Percentiles rank a stretch among this genome's conserved stretches.
Evolutionary conservation across 1,140 invertebrate species (phyloP).

Genomic region (Aphelenchoides fujianensis): DNA sequence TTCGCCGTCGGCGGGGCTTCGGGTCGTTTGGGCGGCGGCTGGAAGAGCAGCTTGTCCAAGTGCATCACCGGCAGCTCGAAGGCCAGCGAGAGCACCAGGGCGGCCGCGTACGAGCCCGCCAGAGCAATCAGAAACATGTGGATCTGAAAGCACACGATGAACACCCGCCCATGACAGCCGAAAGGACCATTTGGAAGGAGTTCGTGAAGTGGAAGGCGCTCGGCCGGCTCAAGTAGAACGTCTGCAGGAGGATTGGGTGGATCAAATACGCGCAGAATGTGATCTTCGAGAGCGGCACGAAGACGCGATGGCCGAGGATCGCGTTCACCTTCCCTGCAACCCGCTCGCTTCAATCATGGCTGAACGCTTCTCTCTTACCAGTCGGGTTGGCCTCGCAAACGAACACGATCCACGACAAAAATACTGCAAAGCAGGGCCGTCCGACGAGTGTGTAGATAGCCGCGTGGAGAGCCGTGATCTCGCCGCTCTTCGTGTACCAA

Average conservation of each 20-base stretch:
- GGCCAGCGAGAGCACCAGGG: conserved; percentile 51
- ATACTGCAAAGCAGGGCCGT: conserved; percentile 78
- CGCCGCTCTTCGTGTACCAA: conserved; percentile 58
- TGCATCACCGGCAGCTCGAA: conserved; percentile 57
- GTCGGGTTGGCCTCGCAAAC: conserved; percentile 83
- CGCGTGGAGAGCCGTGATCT: conserved; percentile 46
- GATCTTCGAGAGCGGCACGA: conserved; percentile 63
- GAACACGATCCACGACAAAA: conserved; percentile 79
- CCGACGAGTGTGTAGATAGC: conserved; percentile 79
- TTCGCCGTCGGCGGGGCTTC: not conserved
- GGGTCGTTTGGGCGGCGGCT: not conserved
- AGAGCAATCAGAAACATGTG: conserved; percentile 56
- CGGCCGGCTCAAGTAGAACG: conserved; percentile 58
- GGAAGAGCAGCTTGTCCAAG: conserved; percentile 56
- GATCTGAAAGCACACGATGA: conserved; percentile 39
- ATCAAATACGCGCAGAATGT: conserved; percentile 65
- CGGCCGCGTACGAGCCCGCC: conserved; percentile 48
- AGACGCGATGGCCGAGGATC: conserved; percentile 63
- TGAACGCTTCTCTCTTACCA: conserved; percentile 67
- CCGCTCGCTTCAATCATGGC: not conserved
- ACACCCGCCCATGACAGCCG: not conserved
- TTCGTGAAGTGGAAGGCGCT: conserved; percentile 61
- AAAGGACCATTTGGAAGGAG: conserved; percentile 56
- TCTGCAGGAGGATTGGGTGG: conserved; percentile 64
- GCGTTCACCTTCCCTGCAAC: conserved; percentile 37